Percentiles rank a stretch among this genome's conserved stretches.
These are phyloP conservation scores for Clarias macrocephalus DNA, from an alignment of 2,113 vertebrate genomes.

Conservation along the genomic window DNA sequence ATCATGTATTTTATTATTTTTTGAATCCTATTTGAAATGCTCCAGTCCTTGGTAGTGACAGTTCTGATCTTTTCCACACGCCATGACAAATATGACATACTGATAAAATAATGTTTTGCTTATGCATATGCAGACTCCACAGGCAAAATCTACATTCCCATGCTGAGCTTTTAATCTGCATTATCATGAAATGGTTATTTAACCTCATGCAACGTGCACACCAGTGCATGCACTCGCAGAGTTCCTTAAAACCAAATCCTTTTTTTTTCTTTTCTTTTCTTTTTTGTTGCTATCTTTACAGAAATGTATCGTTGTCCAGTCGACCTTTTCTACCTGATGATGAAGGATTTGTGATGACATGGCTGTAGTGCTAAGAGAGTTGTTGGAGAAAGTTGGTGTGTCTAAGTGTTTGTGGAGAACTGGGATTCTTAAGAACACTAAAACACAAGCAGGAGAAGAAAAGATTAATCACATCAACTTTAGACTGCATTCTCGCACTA, in stretches of 20 bases:
- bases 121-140: constrained; percentile 66
- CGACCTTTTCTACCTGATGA: not conserved
- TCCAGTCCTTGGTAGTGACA: constrained; percentile 58
- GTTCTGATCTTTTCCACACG: constrained; percentile 65
- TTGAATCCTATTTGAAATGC: constrained; percentile 55
- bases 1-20: constrained; percentile 39
- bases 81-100: constrained; percentile 61
- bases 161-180: constrained; percentile 60
- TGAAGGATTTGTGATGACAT: constrained; percentile 18
- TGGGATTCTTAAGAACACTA: not conserved
- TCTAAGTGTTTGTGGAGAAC: not conserved
- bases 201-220: constrained; percentile 20
- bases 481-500: not conserved
- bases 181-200: constrained; percentile 53
- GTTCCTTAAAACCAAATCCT: not conserved
- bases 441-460: not conserved
- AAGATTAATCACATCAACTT: not conserved
- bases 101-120: constrained; percentile 52
- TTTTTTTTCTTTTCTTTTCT: not conserved
- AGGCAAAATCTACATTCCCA: constrained; percentile 42
- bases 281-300: not conserved
- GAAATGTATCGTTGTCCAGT: constrained; percentile 1
- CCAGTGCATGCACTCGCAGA: not conserved
- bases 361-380: not conserved
- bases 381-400: not conserved